These are phyloP conservation scores for Epinephelus coioides DNA, from an alignment of 2,797 vertebrate species.

Conservation along the genomic window DNA sequence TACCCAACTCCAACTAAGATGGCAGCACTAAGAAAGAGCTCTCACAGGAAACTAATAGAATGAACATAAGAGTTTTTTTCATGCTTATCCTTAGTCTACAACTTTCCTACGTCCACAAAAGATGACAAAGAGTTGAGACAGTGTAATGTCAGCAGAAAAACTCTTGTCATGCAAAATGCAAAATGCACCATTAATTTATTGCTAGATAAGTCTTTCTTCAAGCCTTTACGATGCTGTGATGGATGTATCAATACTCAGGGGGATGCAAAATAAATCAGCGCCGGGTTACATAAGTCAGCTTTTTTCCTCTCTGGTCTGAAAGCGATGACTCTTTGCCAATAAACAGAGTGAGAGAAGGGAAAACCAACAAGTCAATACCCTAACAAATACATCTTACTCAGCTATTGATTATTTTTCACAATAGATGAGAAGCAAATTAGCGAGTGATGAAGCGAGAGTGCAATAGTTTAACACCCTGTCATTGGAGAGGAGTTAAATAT, in stretches of 20 bases:
- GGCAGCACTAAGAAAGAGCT: neutral
- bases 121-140: neutral
- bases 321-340: constrained; percentile 18
- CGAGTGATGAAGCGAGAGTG: constrained; percentile 12
- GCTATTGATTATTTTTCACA: constrained; percentile 38
- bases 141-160: constrained; percentile 31
- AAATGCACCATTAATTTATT: constrained; percentile 39
- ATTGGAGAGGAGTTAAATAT: neutral
- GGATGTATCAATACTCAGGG: constrained; percentile 32
- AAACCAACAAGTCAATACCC: constrained; percentile 34
- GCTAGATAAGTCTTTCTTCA: constrained; percentile 21
- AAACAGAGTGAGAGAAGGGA: neutral
- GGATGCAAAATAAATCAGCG: neutral
- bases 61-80: neutral
- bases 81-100: neutral
- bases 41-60: neutral
- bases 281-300: constrained; percentile 9
- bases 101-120: neutral
- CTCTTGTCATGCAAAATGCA: constrained; percentile 13
- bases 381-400: constrained; percentile 28
- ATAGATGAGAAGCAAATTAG: constrained; percentile 7
- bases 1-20: constrained; percentile 11
- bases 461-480: constrained; percentile 8
- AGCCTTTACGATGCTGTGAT: constrained; percentile 34
- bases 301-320: constrained; percentile 27